Evolutionary conservation across 2,113 vertebrate species (phyloP).

Genomic region (Geothlypis trichas): DNA sequence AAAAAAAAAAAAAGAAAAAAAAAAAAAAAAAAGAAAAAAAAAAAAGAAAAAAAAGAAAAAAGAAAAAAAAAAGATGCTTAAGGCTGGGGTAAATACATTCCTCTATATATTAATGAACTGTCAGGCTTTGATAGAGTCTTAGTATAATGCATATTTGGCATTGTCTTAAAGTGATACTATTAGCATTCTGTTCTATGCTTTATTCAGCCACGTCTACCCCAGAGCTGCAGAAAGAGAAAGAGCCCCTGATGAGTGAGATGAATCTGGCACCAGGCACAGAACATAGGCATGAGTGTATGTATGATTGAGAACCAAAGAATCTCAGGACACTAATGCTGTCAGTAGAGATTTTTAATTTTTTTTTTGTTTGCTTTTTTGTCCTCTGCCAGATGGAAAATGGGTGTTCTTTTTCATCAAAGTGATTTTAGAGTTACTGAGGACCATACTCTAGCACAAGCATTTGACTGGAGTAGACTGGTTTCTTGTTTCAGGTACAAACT

Average conservation of each 20-base stretch:
- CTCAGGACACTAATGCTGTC: background rate
- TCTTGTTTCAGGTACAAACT: background rate
- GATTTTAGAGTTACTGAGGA: background rate
- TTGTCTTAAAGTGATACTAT: background rate
- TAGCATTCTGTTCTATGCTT: background rate
- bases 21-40: background rate
- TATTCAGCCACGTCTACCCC: background rate
- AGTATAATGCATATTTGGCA: background rate
- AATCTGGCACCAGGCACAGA: background rate
- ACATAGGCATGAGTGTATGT: background rate
- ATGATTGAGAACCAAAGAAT: background rate
- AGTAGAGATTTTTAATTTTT: background rate
- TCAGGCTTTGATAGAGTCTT: background rate
- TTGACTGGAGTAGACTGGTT: background rate
- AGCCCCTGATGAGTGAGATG: background rate
- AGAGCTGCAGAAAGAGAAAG: background rate
- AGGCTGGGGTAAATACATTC: background rate
- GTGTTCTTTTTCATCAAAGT: background rate
- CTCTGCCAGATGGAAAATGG: background rate
- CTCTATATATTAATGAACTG: background rate
- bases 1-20: background rate
- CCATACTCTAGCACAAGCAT: background rate
- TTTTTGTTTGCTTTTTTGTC: background rate
- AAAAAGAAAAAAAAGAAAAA: background rate
- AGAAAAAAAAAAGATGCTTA: accelerated